Base-by-base conservation (phyloP, 35 echinoderm and acorn worm genomes). In the Hemicentrotus pulcherrimus region DNA sequence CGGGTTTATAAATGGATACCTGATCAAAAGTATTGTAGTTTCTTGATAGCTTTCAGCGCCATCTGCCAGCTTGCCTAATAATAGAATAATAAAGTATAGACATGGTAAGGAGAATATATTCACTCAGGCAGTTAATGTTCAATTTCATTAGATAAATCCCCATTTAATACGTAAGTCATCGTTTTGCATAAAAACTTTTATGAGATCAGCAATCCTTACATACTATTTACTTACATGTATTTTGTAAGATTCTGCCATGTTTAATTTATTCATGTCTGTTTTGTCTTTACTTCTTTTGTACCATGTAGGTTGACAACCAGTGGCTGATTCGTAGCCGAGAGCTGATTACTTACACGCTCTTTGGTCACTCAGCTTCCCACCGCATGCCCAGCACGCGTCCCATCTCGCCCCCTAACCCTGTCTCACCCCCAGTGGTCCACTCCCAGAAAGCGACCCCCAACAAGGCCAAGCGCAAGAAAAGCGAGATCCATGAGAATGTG, bases 251-350 rank as follows among this genome's bases (percentile, higher is more conserved):
- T 41, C 35, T 41, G 35, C 15, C 6, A 11, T 55, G 15, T 15
- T 52, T 52, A 52, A 6, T 19, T 70, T 28, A 32, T 32, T 94
- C 15, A 32, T 46, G 24, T 31, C 35, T 85, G 7, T 33, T 32
- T 5, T 47, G 19, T 94, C 31, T 94, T n/a, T 31, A 13, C 47
- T 95, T 86, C 78, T 52, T 78, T 96, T 28, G 78, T 28, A 31
- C 15, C 87, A 48, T 88, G 15, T 95, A 99, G 98, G 95, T 96
- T 92, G 97, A 97, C 52, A 99, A 94, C 70, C 95, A 99, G 70
- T 86, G 96, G 50, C 94, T 99, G 41, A 99, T 99, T 86, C 96
- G 94, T 86, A 97, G 98, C 97, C 98, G 98, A 47, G 98, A 99
- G 88, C 48, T 96, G 91, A 97, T 99, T 16, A 95, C 95, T 2